These are phyloP conservation scores for Sarcophaga rosellei DNA, from an alignment of 2,888 invertebrate genomes.

Conservation along the genomic window DNA sequence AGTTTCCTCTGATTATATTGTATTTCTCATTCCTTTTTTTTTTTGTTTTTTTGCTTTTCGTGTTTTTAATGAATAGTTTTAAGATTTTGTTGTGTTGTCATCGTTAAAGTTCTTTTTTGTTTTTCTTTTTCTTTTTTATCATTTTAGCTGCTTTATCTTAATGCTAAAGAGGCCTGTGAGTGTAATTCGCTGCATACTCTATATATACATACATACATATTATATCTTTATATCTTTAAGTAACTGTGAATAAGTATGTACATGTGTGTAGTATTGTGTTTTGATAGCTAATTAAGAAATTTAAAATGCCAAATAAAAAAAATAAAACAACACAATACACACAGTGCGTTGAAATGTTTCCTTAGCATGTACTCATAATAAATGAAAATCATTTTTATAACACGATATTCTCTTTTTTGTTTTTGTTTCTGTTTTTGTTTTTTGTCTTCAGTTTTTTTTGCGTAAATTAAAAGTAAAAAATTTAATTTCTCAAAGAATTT, in stretches of 20 bases:
- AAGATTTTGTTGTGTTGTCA: conserved; percentile 49
- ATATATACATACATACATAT: neutral
- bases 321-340: conserved; percentile 17
- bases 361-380: conserved; percentile 39
- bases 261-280: neutral
- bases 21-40: neutral
- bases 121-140: neutral
- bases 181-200: neutral
- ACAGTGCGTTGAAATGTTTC: conserved; percentile 45
- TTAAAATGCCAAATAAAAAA: conserved; percentile 56
- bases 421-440: neutral
- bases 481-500: conserved; percentile 19
- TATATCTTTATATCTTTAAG: neutral
- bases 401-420: neutral
- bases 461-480: conserved; percentile 8
- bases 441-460: neutral
- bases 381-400: neutral
- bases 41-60: conserved; percentile 1
- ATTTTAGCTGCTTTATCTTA: conserved; percentile 19
- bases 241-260: neutral
- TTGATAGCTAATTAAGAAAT: conserved; percentile 62
- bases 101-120: conserved; percentile 51
- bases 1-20: conserved; percentile 52
- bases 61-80: conserved; percentile 45
- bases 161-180: conserved; percentile 46